Conservation (phyloP, 2,113 vertebrate genomes). For the Poecile atricapillus region DNA sequence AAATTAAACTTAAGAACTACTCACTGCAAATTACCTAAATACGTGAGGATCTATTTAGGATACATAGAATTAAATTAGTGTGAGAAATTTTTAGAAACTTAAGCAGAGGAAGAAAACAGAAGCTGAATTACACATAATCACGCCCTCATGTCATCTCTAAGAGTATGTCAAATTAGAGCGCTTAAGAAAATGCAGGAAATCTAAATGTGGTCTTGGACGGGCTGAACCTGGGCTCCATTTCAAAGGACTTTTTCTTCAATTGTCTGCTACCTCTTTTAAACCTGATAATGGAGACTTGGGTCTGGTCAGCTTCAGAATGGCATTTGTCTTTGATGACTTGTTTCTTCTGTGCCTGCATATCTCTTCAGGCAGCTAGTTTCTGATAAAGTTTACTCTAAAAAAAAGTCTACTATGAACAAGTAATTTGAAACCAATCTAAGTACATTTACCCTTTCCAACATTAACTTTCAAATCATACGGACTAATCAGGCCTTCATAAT, state of each 20-base stretch:
- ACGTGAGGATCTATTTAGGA: background rate
- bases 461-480: background rate
- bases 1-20: slow-evolving; percentile 27
- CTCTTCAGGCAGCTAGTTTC: slow-evolving; percentile 17
- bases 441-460: background rate
- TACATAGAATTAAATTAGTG: slow-evolving; percentile 31
- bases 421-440: background rate
- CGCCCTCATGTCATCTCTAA: slow-evolving; percentile 17
- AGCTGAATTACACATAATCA: slow-evolving; percentile 54
- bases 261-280: slow-evolving; percentile 7
- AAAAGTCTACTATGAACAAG: background rate
- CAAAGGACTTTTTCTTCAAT: slow-evolving; percentile 16
- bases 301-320: slow-evolving; percentile 45
- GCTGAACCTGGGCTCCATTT: slow-evolving; percentile 5
- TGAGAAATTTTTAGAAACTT: slow-evolving; percentile 48
- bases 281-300: slow-evolving; percentile 9
- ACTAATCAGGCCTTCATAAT: background rate
- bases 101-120: slow-evolving; percentile 40
- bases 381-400: slow-evolving; percentile 17
- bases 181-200: slow-evolving; percentile 30
- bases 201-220: background rate
- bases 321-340: slow-evolving; percentile 43
- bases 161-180: background rate
- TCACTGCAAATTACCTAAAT: slow-evolving; percentile 10
- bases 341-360: slow-evolving; percentile 22